Conservation (phyloP, 2,797 vertebrate species). For the Hippocampus kuda region DNA sequence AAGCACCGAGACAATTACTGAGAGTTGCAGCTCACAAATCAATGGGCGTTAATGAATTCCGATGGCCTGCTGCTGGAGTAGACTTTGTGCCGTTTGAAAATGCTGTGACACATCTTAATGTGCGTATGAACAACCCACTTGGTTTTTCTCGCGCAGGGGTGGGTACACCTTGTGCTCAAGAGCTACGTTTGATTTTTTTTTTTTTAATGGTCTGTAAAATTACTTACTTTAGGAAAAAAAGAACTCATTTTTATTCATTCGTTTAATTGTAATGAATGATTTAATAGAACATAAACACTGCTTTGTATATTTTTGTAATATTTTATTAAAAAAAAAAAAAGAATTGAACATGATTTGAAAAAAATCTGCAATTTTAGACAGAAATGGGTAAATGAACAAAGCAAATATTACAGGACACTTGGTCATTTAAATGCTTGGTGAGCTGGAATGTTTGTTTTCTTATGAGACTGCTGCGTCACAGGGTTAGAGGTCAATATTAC, state of each 20-base stretch:
- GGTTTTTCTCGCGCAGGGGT: neutral
- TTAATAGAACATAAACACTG: neutral
- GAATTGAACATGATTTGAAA: no score
- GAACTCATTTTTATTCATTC: neutral
- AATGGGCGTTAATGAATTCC: constrained; percentile 27
- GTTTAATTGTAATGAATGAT: neutral
- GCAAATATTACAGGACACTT: no score
- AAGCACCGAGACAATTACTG: constrained; percentile 18
- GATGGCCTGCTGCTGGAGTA: constrained; percentile 13
- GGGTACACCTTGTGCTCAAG: neutral
- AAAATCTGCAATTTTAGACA: no score
- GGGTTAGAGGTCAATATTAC: no score
- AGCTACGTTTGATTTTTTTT: no score
- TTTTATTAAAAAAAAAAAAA: neutral
- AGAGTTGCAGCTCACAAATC: constrained; percentile 28
- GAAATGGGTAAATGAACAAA: no score
- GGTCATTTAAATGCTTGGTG: no score
- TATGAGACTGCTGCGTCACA: no score
- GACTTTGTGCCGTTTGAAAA: constrained; percentile 4
- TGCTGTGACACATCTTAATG: neutral
- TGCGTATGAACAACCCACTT: neutral
- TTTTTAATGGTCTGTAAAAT: no score
- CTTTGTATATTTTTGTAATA: neutral
- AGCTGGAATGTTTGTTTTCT: no score
- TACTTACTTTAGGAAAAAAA: no score